Percentiles rank a stretch among this genome's conserved stretches.
Evolutionary conservation across 2,797 vertebrate species (phyloP).

Genomic region (Scolopax rusticola): DNA sequence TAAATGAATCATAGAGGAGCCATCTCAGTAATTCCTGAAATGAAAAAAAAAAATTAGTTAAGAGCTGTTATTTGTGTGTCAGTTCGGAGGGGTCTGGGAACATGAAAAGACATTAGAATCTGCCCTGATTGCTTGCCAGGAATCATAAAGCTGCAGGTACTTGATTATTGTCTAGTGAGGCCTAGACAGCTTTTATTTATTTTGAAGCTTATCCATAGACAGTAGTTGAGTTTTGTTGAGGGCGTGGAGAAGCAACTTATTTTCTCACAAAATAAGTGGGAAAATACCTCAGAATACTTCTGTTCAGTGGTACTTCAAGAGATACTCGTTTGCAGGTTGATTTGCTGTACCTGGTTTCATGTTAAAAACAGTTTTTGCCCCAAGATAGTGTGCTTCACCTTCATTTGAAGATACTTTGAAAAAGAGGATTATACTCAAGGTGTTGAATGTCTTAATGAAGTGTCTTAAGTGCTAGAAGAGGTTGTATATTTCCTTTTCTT

Average conservation of each 20-base stretch:
- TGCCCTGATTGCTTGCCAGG: not conserved
- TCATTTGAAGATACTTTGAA: not conserved
- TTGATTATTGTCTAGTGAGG: not conserved
- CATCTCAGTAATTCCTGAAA: not conserved
- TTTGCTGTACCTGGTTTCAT: not conserved
- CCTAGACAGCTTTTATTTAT: not conserved
- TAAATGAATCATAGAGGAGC: not conserved
- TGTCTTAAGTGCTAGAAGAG: not conserved
- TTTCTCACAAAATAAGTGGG: not conserved
- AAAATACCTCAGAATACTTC: not conserved
- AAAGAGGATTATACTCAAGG: not conserved
- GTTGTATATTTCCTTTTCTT: not conserved
- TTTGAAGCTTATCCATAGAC: not conserved
- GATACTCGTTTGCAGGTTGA: not conserved
- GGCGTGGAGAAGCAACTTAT: not conserved
- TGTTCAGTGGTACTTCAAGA: not conserved
- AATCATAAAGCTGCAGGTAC: not conserved
- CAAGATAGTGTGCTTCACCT: not conserved
- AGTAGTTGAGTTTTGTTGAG: not conserved
- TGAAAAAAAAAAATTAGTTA: not conserved
- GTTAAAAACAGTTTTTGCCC: not conserved
- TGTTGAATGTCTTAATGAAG: not conserved
- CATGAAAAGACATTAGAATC: not conserved
- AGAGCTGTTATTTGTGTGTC: not conserved
- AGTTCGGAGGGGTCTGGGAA: not conserved